phyloP scores from a whole-genome alignment of 2,113 vertebrate species.

The Ptychochromis oligacanthus region DNA sequence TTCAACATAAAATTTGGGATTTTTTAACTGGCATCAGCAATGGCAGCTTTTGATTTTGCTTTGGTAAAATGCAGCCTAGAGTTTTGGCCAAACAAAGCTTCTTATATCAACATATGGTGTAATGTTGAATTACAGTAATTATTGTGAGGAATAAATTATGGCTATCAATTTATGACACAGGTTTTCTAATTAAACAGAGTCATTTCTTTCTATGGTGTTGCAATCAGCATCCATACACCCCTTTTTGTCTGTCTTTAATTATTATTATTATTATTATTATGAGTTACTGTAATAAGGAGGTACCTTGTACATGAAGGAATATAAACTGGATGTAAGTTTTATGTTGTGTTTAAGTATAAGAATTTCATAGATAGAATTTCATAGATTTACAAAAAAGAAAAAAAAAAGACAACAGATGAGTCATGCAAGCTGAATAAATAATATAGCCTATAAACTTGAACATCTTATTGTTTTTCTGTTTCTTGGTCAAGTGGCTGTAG shows the following conservation, averaged over 20 bases:
- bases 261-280: background rate
- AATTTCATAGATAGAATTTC: background rate
- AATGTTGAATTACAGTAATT: background rate
- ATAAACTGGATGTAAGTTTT: background rate
- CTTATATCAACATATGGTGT: background rate
- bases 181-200: background rate
- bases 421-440: background rate
- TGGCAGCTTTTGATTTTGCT: background rate
- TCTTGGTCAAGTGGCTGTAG: background rate
- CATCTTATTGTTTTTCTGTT: fast-evolving
- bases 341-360: background rate
- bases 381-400: background rate
- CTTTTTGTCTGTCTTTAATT: background rate
- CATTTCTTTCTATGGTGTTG: background rate
- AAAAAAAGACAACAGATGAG: background rate
- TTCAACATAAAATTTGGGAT: background rate
- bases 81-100: background rate
- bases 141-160: background rate
- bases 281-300: background rate
- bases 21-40: background rate
- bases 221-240: background rate
- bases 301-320: background rate
- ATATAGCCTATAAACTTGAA: background rate
- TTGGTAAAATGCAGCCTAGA: background rate
- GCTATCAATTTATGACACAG: background rate